Conservation (phyloP, 2,113 vertebrate genomes). For the Bujurquina vittata region DNA sequence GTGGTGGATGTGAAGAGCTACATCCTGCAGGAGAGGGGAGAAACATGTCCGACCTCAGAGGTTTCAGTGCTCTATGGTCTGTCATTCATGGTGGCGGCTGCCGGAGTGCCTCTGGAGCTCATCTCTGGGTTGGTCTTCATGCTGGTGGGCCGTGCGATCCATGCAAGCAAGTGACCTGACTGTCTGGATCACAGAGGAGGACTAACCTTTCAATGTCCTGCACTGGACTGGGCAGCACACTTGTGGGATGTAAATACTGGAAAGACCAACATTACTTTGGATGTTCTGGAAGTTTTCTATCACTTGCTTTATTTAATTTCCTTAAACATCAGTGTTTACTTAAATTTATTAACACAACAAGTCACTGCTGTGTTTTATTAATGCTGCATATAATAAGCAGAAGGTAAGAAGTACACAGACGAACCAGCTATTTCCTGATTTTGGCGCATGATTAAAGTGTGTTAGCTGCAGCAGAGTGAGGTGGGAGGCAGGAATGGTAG, state of each 20-base stretch:
- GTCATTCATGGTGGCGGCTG: conserved; percentile 85
- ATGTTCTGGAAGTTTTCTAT: neutral
- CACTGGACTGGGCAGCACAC: conserved; percentile 22
- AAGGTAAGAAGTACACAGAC: conserved; percentile 14
- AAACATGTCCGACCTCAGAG: conserved; percentile 65
- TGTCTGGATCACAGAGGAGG: neutral
- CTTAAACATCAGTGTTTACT: neutral
- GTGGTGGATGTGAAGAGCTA: conserved; percentile 85
- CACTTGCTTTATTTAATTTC: conserved; percentile 12
- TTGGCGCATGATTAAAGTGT: conserved; percentile 50
- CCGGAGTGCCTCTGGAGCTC: conserved; percentile 83
- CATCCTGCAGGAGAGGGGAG: conserved; percentile 84
- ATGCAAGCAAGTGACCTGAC: conserved; percentile 59
- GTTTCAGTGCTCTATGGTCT: conserved; percentile 85
- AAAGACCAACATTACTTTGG: conserved; percentile 9
- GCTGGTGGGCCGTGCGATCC: conserved; percentile 78
- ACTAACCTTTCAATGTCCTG: conserved; percentile 39
- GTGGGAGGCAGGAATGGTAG: conserved; percentile 27
- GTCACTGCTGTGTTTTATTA: neutral
- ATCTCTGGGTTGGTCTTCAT: conserved; percentile 86
- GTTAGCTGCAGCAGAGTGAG: conserved; percentile 10
- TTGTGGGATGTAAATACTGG: conserved; percentile 30
- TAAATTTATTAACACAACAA: neutral
- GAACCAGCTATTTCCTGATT: conserved; percentile 55
- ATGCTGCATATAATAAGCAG: neutral